phyloP scores from a whole-genome alignment of 2,113 vertebrate species.

The cattle (Bos taurus) region DNA sequence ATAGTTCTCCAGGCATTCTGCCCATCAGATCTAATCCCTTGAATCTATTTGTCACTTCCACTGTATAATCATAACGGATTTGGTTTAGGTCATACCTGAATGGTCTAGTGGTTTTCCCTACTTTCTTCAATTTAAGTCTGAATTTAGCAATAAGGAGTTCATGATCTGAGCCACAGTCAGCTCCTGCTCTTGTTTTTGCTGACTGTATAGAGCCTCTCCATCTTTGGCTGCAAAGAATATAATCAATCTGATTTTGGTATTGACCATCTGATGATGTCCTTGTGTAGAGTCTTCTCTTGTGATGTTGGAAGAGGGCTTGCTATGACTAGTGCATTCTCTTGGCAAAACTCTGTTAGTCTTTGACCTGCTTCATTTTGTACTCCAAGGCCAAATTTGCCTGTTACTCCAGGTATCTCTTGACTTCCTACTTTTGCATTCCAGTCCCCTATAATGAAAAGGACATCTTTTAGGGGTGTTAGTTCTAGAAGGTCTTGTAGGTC shows the following conservation, averaged over 20 bases:
- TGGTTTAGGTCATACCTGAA: background rate
- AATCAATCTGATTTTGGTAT: background rate
- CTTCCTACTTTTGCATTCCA: background rate
- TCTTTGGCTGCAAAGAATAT: background rate
- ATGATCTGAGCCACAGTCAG: background rate
- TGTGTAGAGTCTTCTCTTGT: background rate
- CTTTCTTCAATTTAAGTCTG: background rate
- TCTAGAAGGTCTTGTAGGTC: background rate
- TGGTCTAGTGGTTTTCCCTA: background rate
- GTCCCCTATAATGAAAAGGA: background rate
- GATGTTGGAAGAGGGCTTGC: background rate
- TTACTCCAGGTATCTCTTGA: background rate
- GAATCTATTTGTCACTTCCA: background rate
- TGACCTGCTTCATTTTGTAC: background rate
- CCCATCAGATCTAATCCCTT: background rate
- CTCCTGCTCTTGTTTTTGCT: background rate
- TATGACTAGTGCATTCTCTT: background rate
- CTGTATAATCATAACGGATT: background rate
- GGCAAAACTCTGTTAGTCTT: background rate
- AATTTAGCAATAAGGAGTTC: background rate
- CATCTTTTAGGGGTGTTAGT: background rate
- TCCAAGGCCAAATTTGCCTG: background rate
- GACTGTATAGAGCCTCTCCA: background rate
- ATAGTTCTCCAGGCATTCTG: background rate
- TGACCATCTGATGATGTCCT: background rate